Evolutionary conservation across 2,888 invertebrate genomes (phyloP).

Genomic region (Andrena flavipes): DNA sequence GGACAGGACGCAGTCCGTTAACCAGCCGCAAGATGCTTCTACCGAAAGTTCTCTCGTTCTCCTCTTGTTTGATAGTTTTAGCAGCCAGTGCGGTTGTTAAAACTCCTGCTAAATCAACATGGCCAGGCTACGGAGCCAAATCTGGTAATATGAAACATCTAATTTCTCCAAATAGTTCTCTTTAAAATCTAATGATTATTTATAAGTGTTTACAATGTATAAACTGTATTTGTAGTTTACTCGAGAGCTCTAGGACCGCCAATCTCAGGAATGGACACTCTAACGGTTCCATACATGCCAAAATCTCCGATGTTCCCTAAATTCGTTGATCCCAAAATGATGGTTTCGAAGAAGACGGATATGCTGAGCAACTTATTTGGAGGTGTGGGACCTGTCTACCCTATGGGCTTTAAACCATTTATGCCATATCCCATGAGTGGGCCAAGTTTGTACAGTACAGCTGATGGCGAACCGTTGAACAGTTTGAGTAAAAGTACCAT

Average conservation of each 20-base stretch:
- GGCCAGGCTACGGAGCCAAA: slow-evolving; percentile 66
- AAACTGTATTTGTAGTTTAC: slow-evolving; percentile 64
- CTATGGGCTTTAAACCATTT: slow-evolving; percentile 31
- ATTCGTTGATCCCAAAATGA: slow-evolving; percentile 79
- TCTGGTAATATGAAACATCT: slow-evolving; percentile 62
- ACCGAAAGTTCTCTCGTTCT: slow-evolving; percentile 67
- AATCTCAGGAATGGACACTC: slow-evolving; percentile 70
- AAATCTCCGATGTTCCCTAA: slow-evolving; percentile 80
- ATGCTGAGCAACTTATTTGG: slow-evolving; percentile 75
- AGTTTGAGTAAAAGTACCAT: slow-evolving; percentile 25
- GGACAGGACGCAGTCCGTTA: slow-evolving; percentile 4
- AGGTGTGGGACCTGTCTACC: slow-evolving; percentile 70
- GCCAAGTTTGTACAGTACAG: slow-evolving; percentile 19
- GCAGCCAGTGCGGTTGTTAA: slow-evolving; percentile 65
- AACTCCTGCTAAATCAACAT: slow-evolving; percentile 72
- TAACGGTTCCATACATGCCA: slow-evolving; percentile 77
- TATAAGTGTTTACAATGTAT: neutral
- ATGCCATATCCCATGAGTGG: slow-evolving; percentile 41
- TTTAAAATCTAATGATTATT: slow-evolving; percentile 1
- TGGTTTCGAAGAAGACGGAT: slow-evolving; percentile 79
- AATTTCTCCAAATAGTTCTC: neutral
- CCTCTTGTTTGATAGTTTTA: slow-evolving; percentile 65
- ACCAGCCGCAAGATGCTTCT: slow-evolving; percentile 72
- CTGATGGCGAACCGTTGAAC: neutral
- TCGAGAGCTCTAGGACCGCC: slow-evolving; percentile 75